These are phyloP conservation scores for Mallotus villosus DNA, from an alignment of 2,797 vertebrate genomes.

Conservation along the genomic window DNA sequence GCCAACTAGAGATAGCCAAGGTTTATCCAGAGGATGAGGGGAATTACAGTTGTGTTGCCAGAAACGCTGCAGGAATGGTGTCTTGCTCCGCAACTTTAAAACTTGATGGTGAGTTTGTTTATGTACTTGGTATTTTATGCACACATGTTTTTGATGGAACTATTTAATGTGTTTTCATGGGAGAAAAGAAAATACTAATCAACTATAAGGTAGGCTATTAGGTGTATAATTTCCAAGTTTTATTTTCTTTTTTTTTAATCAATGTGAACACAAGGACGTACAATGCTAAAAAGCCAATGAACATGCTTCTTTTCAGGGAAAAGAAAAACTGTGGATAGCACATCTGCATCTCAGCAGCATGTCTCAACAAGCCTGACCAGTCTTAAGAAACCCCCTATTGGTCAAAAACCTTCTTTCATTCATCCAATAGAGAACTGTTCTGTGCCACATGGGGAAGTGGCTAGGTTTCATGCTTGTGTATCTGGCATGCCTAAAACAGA, in stretches of 20 bases:
- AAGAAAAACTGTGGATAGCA: constrained; percentile 77
- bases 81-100: constrained; percentile 88
- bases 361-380: constrained; percentile 70
- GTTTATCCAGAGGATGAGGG: constrained; percentile 94
- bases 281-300: constrained; percentile 30
- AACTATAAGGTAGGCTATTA: no score
- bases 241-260: background rate
- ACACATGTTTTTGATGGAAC: background rate
- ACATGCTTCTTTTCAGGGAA: constrained; percentile 91
- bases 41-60: constrained; percentile 87
- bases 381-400: constrained; percentile 81
- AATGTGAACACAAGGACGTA: background rate
- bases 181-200: no score
- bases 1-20: constrained; percentile 91
- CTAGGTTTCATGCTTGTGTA: constrained; percentile 86
- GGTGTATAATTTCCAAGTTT: no score
- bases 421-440: constrained; percentile 86
- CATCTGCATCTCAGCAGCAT: constrained; percentile 75
- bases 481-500: constrained; percentile 83
- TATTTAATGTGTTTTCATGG: no score
- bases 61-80: constrained; percentile 84
- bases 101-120: constrained; percentile 85
- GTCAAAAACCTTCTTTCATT: constrained; percentile 88
- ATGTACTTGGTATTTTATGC: background rate
- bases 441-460: constrained; percentile 86